Base-by-base conservation (phyloP, 2,797 vertebrate species). In the Babyrousa celebensis region DNA sequence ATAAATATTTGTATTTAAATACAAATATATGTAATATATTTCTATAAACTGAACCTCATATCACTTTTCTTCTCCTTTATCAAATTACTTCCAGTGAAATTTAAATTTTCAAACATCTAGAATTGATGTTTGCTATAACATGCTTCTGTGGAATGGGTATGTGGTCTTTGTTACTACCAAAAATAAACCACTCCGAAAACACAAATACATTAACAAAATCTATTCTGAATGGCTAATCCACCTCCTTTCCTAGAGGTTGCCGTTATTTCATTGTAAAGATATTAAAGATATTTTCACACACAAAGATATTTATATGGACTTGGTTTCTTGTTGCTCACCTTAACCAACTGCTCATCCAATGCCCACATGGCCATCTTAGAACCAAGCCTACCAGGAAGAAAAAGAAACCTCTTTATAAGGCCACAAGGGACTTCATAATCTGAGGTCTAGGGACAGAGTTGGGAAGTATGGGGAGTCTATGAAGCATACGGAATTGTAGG, bases 121-220 rank as follows among this genome's bases (percentile, higher is more conserved):
- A 72, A 77, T 63, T 52, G 32, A 85, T 43, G 23, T 68, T 85
- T 52, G 25, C 56, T 83, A 83, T 29, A 60, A 40, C 20, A 60
- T 32, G 16, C 25, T 62, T 9, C 79, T 74, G 6, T 54, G n/a
- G n/a, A 86, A 77, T 20, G 2, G 2, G 18, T 65, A 58, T 36
- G 10, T 52, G n/a, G 20, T 74, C 40, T 91, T 95, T 20, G 6
- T 67, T 54, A 54, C 77, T 48, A 60, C 11, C 65, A 36, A 86
- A 86, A 77, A 85, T 72, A 84, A 82, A 65, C 21, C 48, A 90
- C 63, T 60, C 63, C 58, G 65, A 36, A 52, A 71, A 54, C 21
- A 89, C 40, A 91, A 82, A 84, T 58, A 93, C 7, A 77, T 11
- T 65, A 70, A 77, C 60, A 74, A 87, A 86, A 77, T 56, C 65